These are phyloP conservation scores for Lutjanus campechanus DNA, from an alignment of 2,797 vertebrate species.

Conservation along the genomic window DNA sequence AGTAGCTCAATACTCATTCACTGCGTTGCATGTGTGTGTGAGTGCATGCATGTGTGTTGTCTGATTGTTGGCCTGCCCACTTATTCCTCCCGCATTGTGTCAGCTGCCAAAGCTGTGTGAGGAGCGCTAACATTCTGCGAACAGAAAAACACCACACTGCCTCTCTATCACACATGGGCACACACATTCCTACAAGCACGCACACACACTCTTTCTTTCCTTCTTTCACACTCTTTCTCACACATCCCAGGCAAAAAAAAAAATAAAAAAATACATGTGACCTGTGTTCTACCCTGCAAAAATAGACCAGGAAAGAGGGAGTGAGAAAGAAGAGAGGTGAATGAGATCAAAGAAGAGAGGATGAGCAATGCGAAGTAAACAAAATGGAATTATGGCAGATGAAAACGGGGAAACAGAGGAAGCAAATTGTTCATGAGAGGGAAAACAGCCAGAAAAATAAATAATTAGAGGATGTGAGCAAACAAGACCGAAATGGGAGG, in stretches of 20 bases:
- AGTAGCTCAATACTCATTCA: constrained; percentile 38
- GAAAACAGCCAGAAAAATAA: background rate
- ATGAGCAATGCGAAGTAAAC: constrained; percentile 26
- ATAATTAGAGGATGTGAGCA: background rate
- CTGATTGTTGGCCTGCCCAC: constrained; percentile 48
- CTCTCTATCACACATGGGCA: constrained; percentile 14
- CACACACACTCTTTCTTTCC: constrained; percentile 24
- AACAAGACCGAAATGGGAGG: constrained; percentile 12
- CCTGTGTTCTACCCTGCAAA: constrained; percentile 49
- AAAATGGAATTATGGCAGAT: constrained; percentile 26
- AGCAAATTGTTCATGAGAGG: constrained; percentile 10
- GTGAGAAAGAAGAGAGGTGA: constrained; percentile 37
- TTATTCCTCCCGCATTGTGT: constrained; percentile 82
- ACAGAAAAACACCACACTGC: constrained; percentile 26
- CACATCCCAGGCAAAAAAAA: constrained; percentile 46
- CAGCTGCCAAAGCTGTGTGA: constrained; percentile 65
- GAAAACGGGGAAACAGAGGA: constrained; percentile 5
- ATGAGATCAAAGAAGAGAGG: constrained; percentile 14
- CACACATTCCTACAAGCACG: constrained; percentile 23
- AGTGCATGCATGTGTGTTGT: constrained; percentile 29
- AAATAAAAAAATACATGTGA: constrained; percentile 64
- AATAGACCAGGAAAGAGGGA: constrained; percentile 41
- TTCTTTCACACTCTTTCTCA: constrained; percentile 59
- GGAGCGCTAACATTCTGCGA: constrained; percentile 20
- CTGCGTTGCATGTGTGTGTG: constrained; percentile 27